phyloP scores from a whole-genome alignment of 2,797 vertebrate genomes.

The Betta splendens region DNA sequence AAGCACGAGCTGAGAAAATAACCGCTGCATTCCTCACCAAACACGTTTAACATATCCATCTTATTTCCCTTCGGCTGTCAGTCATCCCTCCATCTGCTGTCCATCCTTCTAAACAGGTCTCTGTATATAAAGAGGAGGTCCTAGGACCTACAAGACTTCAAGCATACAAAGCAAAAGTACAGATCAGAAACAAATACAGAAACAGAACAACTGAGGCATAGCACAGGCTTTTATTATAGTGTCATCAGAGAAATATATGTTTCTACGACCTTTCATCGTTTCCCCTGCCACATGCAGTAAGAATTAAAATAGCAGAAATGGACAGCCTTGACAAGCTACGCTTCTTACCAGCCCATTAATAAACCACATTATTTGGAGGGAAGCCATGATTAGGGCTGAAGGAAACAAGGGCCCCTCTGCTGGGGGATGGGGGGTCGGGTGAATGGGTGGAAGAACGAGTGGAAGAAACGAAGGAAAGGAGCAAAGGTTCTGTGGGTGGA shows the following conservation, averaged over 20 bases:
- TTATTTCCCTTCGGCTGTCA: conserved; percentile 38
- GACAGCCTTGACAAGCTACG: conserved; percentile 67
- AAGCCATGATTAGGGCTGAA: conserved; percentile 92
- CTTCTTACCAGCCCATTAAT: conserved; percentile 77
- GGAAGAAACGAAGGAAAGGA: conserved; percentile 68
- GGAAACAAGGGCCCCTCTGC: conserved; percentile 83
- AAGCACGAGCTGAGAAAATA: conserved; percentile 27
- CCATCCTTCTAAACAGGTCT: conserved; percentile 15
- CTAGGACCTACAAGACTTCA: no score
- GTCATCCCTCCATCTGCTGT: conserved; percentile 33
- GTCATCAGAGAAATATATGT: conserved; percentile 21
- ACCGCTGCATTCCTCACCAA: conserved; percentile 4
- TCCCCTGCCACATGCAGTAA: conserved; percentile 47
- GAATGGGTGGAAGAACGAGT: conserved; percentile 67
- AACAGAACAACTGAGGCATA: conserved; percentile 2
- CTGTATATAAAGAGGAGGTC: background rate
- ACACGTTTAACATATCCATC: conserved; percentile 35
- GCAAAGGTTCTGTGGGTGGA: conserved; percentile 78
- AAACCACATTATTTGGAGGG: conserved; percentile 90
- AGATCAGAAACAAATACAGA: conserved; percentile 18
- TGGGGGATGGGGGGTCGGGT: conserved; percentile 65
- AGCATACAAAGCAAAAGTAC: no score
- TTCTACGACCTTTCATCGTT: conserved; percentile 7
- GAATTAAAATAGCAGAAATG: conserved; percentile 74
- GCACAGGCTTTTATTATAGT: background rate